A percentile compares a stretch with the other conserved stretches of the same genome.
phyloP scores from a whole-genome alignment of 2,113 vertebrate genomes.

The Eleginops maclovinus region DNA sequence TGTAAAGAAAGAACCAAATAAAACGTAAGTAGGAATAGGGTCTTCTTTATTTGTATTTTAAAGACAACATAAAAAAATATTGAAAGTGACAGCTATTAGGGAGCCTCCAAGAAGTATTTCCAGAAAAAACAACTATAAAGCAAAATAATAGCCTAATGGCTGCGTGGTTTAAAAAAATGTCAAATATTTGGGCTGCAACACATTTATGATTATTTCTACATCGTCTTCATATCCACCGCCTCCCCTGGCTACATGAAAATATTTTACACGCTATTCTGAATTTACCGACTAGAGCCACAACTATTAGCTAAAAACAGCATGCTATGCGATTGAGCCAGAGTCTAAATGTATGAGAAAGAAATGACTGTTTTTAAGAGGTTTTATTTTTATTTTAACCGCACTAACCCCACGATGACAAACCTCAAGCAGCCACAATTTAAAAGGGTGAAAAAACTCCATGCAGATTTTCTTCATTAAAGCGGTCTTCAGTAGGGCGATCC shows the following conservation, averaged over 20 bases:
- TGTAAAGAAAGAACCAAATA: constrained; percentile 19
- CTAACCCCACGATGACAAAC: constrained; percentile 66
- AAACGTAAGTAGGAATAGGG: not conserved
- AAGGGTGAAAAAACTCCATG: constrained; percentile 63
- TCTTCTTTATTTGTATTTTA: constrained; percentile 22
- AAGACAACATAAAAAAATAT: not conserved
- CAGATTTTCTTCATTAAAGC: constrained; percentile 63
- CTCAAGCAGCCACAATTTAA: constrained; percentile 64
- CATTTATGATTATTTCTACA: constrained; percentile 10
- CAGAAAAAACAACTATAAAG: not conserved
- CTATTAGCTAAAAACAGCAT: constrained; percentile 34
- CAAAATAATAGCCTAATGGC: not conserved
- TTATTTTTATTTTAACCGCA: constrained; percentile 22
- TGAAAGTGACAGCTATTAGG: not conserved
- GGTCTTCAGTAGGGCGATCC: constrained; percentile 54
- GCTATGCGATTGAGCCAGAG: constrained; percentile 24
- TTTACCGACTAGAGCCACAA: constrained; percentile 32
- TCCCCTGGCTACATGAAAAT: constrained; percentile 3
- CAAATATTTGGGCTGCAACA: constrained; percentile 12
- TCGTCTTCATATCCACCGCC: not conserved
- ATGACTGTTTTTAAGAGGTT: not conserved
- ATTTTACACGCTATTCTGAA: constrained; percentile 32
- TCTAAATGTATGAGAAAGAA: constrained; percentile 40
- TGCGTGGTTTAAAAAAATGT: not conserved
- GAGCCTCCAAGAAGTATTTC: not conserved